Percentiles rank a stretch among this genome's conserved stretches.
Evolutionary conservation across 1,140 invertebrate genomes (phyloP).

Genomic region (Diuraphis noxia): DNA sequence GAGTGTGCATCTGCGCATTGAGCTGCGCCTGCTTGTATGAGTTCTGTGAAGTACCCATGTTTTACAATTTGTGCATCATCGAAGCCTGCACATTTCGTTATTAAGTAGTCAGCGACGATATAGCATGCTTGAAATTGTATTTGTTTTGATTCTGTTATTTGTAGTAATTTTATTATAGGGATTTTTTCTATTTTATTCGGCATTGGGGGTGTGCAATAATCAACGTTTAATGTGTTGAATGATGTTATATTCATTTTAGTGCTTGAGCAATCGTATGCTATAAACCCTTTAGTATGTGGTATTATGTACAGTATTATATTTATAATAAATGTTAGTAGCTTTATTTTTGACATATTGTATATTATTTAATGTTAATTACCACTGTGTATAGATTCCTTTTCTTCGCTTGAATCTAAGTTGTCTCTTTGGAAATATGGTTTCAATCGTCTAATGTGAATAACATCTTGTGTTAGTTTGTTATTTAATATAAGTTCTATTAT

Average conservation of each 20-base stretch:
- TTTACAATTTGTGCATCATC: not conserved
- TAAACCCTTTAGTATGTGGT: not conserved
- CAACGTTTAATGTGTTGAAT: not conserved
- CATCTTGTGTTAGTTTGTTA: not conserved
- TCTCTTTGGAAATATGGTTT: not conserved
- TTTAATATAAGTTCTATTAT: not conserved
- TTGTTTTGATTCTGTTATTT: not conserved
- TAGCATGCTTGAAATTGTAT: not conserved
- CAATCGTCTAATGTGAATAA: not conserved
- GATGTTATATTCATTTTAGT: not conserved
- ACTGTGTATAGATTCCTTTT: not conserved
- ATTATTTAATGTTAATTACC: not conserved
- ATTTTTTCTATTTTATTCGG: not conserved
- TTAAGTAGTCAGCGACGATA: not conserved
- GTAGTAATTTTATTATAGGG: not conserved
- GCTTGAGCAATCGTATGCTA: not conserved
- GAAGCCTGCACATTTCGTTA: not conserved
- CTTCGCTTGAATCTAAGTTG: not conserved
- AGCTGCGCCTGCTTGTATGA: not conserved
- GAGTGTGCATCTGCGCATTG: not conserved
- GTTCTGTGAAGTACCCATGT: not conserved
- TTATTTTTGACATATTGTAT: not conserved
- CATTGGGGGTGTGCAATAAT: not conserved
- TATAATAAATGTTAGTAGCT: too few relatives aligned
- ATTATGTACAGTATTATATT: not conserved